A percentile compares a stretch with the other conserved stretches of the same genome.
These are phyloP conservation scores for Eulemur mongoz DNA, from an alignment of 2,797 vertebrate genomes.

Conservation along the genomic window DNA sequence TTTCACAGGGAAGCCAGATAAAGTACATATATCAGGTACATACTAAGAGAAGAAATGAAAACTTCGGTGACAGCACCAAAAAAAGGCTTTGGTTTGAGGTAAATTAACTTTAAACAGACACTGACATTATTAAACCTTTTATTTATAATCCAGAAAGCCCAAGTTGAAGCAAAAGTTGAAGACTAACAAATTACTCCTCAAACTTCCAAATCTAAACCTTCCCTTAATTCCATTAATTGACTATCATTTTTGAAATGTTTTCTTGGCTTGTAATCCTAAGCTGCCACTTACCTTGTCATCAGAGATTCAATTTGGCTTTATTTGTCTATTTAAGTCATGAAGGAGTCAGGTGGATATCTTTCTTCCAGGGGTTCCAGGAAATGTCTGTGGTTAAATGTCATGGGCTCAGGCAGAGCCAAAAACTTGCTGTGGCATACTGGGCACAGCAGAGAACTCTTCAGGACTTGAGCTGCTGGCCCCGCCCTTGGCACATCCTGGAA, in stretches of 20 bases:
- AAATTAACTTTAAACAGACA: slow-evolving; percentile 35
- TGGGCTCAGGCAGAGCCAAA: slow-evolving; percentile 34
- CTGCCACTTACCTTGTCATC: slow-evolving; percentile 28
- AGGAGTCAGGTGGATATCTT: slow-evolving; percentile 28
- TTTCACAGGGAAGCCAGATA: slow-evolving; percentile 12
- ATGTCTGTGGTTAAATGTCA: slow-evolving; percentile 54
- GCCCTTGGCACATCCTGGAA: not conserved
- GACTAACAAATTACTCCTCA: slow-evolving; percentile 24
- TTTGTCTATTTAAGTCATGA: slow-evolving; percentile 40
- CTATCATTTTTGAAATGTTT: slow-evolving; percentile 25
- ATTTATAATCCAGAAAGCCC: slow-evolving; percentile 24
- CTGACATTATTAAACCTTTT: not conserved
- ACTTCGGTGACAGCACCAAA: not conserved
- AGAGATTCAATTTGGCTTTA: slow-evolving; percentile 28
- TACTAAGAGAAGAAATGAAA: slow-evolving; percentile 23
- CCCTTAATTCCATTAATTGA: slow-evolving; percentile 36
- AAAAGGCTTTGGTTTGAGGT: not conserved
- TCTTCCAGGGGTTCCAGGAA: slow-evolving; percentile 50
- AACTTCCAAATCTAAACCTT: slow-evolving; percentile 53
- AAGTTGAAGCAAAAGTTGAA: slow-evolving; percentile 35
- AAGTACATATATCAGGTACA: not conserved
- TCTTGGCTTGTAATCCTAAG: slow-evolving; percentile 4
- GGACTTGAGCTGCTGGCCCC: not conserved
- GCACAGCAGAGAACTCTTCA: slow-evolving; percentile 41
- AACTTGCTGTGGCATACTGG: slow-evolving; percentile 22